Percentiles rank a stretch among this genome's conserved stretches.
Evolutionary conservation across 37 sponge, comb jelly and placozoan genomes (phyloP).

Genomic region (Petrosia ficiformis): DNA sequence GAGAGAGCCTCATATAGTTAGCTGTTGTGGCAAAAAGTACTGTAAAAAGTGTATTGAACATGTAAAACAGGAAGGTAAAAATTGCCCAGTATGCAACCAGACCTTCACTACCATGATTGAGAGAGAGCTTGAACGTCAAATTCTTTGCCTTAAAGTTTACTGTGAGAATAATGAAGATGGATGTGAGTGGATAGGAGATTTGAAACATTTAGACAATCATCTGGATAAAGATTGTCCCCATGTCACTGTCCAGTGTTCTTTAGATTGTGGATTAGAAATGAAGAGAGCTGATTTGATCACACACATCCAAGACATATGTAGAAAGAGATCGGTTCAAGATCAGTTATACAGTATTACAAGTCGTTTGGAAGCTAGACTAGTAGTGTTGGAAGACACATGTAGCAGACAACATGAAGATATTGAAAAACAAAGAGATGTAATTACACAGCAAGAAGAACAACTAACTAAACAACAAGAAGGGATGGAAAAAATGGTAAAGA

Average conservation of each 20-base stretch:
- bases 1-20: neutral
- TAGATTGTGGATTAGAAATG: neutral
- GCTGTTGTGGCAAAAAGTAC: slow-evolving; percentile 31
- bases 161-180: slow-evolving; percentile 12
- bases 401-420: too few species aligned
- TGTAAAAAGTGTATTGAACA: slow-evolving; percentile 1
- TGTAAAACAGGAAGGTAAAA: neutral
- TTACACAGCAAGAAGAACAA: too few species aligned
- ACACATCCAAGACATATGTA: neutral
- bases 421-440: too few species aligned
- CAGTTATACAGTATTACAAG: neutral
- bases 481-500: too few species aligned
- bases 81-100: slow-evolving; percentile 6
- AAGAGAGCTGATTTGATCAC: neutral
- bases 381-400: neutral
- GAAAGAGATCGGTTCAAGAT: neutral
- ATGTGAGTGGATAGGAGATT: slow-evolving; percentile 18
- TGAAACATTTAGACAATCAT: neutral
- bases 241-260: neutral
- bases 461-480: too few species aligned
- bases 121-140: neutral
- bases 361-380: neutral
- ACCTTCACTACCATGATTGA: slow-evolving; percentile 1
- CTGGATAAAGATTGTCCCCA: neutral
- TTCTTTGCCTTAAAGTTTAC: neutral